phyloP scores from a whole-genome alignment of 2,113 vertebrate species.

The Upupa epops region DNA sequence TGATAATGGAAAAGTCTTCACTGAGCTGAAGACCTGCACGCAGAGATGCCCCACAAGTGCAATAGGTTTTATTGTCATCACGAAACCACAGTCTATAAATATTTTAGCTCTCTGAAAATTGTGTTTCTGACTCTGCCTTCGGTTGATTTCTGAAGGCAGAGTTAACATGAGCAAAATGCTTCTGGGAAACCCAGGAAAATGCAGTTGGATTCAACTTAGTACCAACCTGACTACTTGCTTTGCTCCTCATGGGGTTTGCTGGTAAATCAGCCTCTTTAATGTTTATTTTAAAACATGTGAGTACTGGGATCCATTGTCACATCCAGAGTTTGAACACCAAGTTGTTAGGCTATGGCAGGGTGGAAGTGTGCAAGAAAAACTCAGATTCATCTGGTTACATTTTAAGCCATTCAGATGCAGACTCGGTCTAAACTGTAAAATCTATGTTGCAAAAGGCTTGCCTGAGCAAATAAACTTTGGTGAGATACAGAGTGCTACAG shows the following conservation, averaged over 20 bases:
- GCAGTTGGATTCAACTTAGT: conserved; percentile 36
- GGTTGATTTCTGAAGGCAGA: not conserved
- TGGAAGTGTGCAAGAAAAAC: not conserved
- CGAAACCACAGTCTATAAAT: conserved; percentile 57
- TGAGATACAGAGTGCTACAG: not conserved
- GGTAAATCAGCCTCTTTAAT: not conserved
- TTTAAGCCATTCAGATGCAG: not conserved
- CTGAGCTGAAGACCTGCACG: not conserved
- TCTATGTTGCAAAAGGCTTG: not conserved
- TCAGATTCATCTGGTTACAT: not conserved
- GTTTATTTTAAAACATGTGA: not conserved
- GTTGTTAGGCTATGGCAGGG: not conserved
- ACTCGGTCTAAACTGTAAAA: not conserved
- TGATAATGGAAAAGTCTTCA: not conserved
- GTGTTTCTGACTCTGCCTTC: conserved; percentile 28
- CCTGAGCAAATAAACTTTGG: not conserved
- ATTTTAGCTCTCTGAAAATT: conserved; percentile 66
- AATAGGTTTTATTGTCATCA: conserved; percentile 57
- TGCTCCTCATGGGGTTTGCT: not conserved
- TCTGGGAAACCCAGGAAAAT: conserved; percentile 39
- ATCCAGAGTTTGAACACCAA: not conserved
- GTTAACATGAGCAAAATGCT: not conserved
- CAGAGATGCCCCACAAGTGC: conserved; percentile 17
- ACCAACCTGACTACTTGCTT: not conserved
- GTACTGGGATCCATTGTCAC: not conserved